Conservation (phyloP, 1,140 invertebrate genomes). For the Seison nebaliae region DNA sequence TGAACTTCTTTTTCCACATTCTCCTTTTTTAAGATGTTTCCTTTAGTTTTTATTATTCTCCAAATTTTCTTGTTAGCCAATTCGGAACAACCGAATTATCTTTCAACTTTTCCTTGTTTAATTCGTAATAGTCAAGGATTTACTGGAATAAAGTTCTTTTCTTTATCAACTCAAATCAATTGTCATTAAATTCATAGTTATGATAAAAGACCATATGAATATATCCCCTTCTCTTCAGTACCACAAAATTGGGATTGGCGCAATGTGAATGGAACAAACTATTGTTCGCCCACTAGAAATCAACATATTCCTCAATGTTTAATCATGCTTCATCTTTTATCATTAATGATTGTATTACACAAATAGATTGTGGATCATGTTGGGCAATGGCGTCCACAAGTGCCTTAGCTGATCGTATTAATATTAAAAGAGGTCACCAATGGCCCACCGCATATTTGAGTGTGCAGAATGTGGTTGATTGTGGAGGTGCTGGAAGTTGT, state of each 20-base stretch:
- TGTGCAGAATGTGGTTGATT: slow-evolving; percentile 30
- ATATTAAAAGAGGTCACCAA: slow-evolving; percentile 28
- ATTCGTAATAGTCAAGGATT: too few relatives aligned
- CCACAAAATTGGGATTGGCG: slow-evolving; percentile 30
- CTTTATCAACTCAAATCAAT: too few relatives aligned
- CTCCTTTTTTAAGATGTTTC: too few relatives aligned
- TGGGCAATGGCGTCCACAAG: slow-evolving; percentile 31
- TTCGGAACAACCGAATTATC: too few relatives aligned
- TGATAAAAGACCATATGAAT: neutral
- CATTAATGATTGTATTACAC: neutral
- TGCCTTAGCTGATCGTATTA: slow-evolving; percentile 31
- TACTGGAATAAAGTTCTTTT: too few relatives aligned
- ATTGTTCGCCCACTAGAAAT: slow-evolving; percentile 29
- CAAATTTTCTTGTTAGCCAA: too few relatives aligned
- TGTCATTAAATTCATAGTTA: too few relatives aligned
- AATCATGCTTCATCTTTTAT: slow-evolving; percentile 10
- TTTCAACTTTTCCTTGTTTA: too few relatives aligned
- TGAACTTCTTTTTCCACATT: too few relatives aligned
- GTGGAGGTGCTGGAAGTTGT: slow-evolving; percentile 26
- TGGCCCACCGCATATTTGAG: slow-evolving; percentile 32
- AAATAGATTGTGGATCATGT: slow-evolving; percentile 32
- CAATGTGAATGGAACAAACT: slow-evolving; percentile 29
- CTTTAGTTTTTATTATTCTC: too few relatives aligned
- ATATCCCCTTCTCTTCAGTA: too few relatives aligned
- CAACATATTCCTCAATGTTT: slow-evolving; percentile 30